Conservation (phyloP, 2,888 invertebrate species). For the Brachypalpus laphriformis region DNA sequence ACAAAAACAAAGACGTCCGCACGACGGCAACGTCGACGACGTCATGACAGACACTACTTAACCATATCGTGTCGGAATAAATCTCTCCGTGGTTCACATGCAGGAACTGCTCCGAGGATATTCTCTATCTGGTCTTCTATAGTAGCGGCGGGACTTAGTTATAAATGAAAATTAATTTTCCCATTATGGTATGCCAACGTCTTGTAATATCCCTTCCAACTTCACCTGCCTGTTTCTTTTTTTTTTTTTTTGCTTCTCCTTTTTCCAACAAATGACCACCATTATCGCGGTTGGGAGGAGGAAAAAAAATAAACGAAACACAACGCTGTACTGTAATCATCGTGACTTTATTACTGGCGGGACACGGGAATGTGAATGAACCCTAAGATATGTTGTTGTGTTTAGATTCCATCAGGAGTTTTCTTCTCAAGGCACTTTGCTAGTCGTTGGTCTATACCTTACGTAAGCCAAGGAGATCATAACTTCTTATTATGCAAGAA, state of each 20-base stretch:
- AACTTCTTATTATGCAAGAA: constrained; percentile 55
- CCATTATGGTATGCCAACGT: constrained; percentile 60
- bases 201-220: constrained; percentile 46
- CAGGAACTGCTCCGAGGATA: constrained; percentile 26
- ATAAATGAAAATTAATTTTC: constrained; percentile 72
- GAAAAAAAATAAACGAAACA: constrained; percentile 5
- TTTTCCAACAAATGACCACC: constrained; percentile 57
- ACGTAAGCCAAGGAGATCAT: constrained; percentile 52
- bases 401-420: constrained; percentile 52
- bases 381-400: constrained; percentile 32
- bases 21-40: constrained; percentile 12
- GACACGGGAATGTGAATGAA: constrained; percentile 55
- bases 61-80: constrained; percentile 57
- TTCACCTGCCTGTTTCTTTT: constrained; percentile 20
- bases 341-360: constrained; percentile 60
- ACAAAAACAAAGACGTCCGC: constrained; percentile 36
- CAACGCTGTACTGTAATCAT: constrained; percentile 34
- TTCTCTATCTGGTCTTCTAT: background rate
- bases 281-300: constrained; percentile 38
- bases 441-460: constrained; percentile 21
- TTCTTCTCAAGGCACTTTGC: constrained; percentile 14
- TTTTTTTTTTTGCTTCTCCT: background rate
- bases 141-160: constrained; percentile 17
- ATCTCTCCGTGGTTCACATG: constrained; percentile 39
- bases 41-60: constrained; percentile 59